Evolutionary conservation across 1,140 invertebrate genomes (phyloP).

Genomic region (Leptopilina clavipes): DNA sequence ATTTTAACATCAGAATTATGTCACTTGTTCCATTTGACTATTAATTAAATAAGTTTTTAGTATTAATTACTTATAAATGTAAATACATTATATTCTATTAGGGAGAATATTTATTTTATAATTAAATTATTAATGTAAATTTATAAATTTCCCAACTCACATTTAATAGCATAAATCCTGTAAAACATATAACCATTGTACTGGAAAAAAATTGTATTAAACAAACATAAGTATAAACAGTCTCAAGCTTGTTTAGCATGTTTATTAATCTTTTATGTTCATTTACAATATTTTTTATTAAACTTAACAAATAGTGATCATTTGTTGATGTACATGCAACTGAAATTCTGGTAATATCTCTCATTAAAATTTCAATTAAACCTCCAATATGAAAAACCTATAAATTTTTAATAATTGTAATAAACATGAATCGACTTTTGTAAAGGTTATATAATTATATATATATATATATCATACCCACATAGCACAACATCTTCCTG

Average conservation of each 20-base stretch:
- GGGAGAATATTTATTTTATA: too few relatives aligned
- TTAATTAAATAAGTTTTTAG: not conserved
- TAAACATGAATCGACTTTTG: too few relatives aligned
- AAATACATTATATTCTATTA: not conserved
- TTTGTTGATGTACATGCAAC: not conserved
- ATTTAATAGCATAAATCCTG: constrained; percentile 43
- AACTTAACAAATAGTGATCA: not conserved
- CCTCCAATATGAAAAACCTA: not conserved
- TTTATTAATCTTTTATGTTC: constrained; percentile 14
- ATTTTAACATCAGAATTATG: not conserved
- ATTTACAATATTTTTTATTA: constrained; percentile 10
- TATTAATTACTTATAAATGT: not conserved
- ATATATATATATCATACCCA: too few relatives aligned
- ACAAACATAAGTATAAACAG: not conserved
- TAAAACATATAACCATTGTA: constrained; percentile 46
- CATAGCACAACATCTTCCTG: not conserved
- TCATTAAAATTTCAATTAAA: constrained; percentile 16
- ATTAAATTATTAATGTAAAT: not conserved
- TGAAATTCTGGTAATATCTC: not conserved
- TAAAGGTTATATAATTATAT: too few relatives aligned
- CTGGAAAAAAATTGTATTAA: constrained; percentile 36
- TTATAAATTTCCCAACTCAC: constrained; percentile 36
- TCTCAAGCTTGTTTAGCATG: not conserved
- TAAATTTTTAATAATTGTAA: not conserved
- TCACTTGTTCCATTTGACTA: constrained; percentile 8